Conservation (phyloP, 2,113 vertebrate species). For the Kryptolebias marmoratus region DNA sequence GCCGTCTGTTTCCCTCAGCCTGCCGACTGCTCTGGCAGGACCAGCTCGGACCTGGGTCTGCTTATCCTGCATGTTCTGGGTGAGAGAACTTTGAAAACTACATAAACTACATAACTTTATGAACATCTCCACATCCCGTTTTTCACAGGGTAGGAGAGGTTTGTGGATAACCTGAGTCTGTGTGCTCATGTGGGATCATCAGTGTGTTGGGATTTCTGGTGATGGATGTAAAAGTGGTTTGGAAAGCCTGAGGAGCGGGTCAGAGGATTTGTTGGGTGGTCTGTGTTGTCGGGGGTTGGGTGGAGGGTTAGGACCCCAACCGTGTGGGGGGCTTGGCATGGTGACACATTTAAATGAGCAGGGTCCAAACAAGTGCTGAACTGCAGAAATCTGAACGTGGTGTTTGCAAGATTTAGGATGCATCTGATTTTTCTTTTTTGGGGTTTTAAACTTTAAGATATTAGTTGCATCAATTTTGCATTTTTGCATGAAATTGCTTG, state of each 20-base stretch:
- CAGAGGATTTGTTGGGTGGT: conserved; percentile 68
- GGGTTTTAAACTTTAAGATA: too few species aligned
- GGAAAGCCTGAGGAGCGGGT: conserved; percentile 17
- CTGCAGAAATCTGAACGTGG: too few species aligned
- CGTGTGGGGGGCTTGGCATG: conserved; percentile 62
- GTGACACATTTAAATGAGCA: conserved; percentile 56
- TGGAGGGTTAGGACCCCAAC: conserved; percentile 49
- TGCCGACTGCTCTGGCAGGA: conserved; percentile 73
- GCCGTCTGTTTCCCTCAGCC: conserved; percentile 82
- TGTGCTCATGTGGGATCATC: background rate
- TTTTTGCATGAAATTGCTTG: too few species aligned
- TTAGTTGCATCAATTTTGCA: too few species aligned
- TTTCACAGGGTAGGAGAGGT: background rate
- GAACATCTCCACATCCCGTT: too few species aligned
- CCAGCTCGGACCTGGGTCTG: conserved; percentile 90
- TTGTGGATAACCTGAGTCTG: background rate
- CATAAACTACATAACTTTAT: too few species aligned
- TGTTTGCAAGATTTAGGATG: too few species aligned
- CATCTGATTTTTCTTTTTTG: too few species aligned
- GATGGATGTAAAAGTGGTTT: background rate
- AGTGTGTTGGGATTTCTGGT: background rate
- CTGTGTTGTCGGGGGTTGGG: conserved; percentile 64
- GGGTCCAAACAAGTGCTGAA: conserved; percentile 1
- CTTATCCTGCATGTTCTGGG: conserved; percentile 94
- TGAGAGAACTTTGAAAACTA: conserved; percentile 61